These are phyloP conservation scores for Ambastaia sidthimunki DNA, from an alignment of 2,797 vertebrate genomes.

Conservation along the genomic window DNA sequence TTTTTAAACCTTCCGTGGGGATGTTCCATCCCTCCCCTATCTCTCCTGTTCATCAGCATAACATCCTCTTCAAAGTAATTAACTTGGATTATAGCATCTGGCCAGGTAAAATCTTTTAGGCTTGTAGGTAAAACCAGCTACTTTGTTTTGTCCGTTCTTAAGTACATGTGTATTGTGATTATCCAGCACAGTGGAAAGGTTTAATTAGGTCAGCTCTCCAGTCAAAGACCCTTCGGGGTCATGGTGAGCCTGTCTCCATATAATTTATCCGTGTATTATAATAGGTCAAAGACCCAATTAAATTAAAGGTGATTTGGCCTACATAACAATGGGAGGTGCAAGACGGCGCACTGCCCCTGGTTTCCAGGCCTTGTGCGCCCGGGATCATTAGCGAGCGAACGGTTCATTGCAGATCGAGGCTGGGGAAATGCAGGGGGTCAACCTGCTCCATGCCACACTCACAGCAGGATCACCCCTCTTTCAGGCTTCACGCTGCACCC, in stretches of 20 bases:
- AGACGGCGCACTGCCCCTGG: slow-evolving; percentile 20
- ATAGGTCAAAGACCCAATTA: slow-evolving; percentile 52
- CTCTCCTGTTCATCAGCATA: slow-evolving; percentile 14
- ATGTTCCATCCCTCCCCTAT: slow-evolving; percentile 8
- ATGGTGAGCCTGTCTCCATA: slow-evolving; percentile 4
- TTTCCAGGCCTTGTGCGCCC: slow-evolving; percentile 19
- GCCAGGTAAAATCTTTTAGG: slow-evolving; percentile 39
- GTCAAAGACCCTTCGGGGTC: slow-evolving; percentile 34
- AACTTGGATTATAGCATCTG: slow-evolving; percentile 40
- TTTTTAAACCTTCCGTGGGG: slow-evolving; percentile 7
- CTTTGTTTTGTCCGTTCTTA: background rate
- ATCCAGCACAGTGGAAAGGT: slow-evolving; percentile 21
- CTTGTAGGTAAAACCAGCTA: slow-evolving; percentile 1
- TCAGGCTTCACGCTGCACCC: slow-evolving; percentile 19
- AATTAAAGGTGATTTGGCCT: slow-evolving; percentile 54
- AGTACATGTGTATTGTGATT: slow-evolving; percentile 15
- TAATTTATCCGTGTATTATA: slow-evolving; percentile 50
- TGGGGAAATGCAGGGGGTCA: slow-evolving; percentile 20
- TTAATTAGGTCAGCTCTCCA: slow-evolving; percentile 38
- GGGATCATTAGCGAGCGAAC: slow-evolving; percentile 45
- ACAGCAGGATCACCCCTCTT: slow-evolving; percentile 51
- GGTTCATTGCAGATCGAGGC: slow-evolving; percentile 25
- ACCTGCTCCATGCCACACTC: slow-evolving; percentile 31
- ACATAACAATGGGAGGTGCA: slow-evolving; percentile 27
- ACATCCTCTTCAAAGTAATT: slow-evolving; percentile 33